These are phyloP conservation scores for Turritopsis dohrnii DNA, from an alignment of 30 jellyfish, hydroid and myxozoan species.

Conservation along the genomic window DNA sequence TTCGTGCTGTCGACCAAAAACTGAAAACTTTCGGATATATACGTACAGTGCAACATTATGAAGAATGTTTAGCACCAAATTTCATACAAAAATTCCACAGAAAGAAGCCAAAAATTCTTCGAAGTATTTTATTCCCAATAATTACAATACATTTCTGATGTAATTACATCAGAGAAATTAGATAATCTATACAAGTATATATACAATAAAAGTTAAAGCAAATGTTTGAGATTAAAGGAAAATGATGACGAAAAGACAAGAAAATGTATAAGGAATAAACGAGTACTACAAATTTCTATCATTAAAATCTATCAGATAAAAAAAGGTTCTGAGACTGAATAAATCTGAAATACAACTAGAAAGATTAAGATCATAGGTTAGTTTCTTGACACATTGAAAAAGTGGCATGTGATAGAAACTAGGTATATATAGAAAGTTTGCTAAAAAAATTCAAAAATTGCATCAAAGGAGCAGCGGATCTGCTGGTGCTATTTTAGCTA, in stretches of 20 bases:
- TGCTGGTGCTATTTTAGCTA: constrained; percentile 71
- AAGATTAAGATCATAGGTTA: no score
- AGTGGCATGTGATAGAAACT: neutral
- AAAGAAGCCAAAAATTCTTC: neutral
- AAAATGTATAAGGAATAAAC: neutral
- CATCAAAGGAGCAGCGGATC: constrained; percentile 20
- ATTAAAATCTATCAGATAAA: neutral
- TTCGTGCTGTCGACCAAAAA: no score
- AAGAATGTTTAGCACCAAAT: neutral
- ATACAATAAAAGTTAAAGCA: neutral
- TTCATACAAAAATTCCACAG: neutral
- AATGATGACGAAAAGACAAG: neutral
- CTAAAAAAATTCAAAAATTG: neutral
- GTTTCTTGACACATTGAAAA: neutral
- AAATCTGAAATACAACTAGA: neutral
- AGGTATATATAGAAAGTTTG: neutral
- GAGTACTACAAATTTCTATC: neutral
- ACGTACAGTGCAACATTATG: no score
- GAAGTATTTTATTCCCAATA: neutral
- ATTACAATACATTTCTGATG: neutral
- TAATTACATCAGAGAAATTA: neutral
- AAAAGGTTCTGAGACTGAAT: neutral
- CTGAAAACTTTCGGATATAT: no score
- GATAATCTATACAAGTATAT: neutral
- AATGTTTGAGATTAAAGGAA: neutral